Base-by-base conservation (phyloP, 2,797 vertebrate species). In the Odontamblyopus lacepedii region DNA sequence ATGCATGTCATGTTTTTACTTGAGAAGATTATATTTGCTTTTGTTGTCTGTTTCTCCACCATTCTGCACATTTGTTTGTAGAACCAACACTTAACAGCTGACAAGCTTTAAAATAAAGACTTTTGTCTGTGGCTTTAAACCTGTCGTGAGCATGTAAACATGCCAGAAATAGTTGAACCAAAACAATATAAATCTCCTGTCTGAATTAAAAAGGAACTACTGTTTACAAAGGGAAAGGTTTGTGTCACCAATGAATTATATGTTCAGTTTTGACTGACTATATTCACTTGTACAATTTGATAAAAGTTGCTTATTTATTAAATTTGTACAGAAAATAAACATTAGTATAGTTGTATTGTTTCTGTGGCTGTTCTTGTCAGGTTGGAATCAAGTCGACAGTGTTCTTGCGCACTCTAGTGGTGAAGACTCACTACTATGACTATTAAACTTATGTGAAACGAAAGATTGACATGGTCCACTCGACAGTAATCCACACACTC, bases 271-370 rank as follows among this genome's bases (percentile, higher is more conserved):
- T 69, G 23, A 35, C 51, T 66, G 69, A 48, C 19, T 57, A 32
- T 72, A 84, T 3, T 75, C 63, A 75, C 27, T 2, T 72, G 27
- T 77, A 81, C 79, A 78, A 78, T 81, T 78, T 83, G 61, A 70
- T 73, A 83, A 86, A 86, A 71, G 75, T 69, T 80, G 77, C 85
- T 69, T 89, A 87, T 88, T 90, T 87, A 86, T 87, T 87, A 55
- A 74, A 87, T 90, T 88, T 88, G 71, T 85, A 91, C 83, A 77
- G 71, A 74, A 55, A 91, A 88, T 93, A 90, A 93, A 91, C 73
- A 70, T 79, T 76, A 72, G 57, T 89, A 82, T 87, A 86, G 83
- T 89, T 87, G 61, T 90, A 85, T 13, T 78, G 83, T 79, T 32
- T 74, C 18, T 72, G 3, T 74, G 23, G 6, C 13, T 66, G 19